Percentiles rank a stretch among this genome's conserved stretches.
Conservation (phyloP, 2,888 invertebrate species). For the Athripsodes cinereus region DNA sequence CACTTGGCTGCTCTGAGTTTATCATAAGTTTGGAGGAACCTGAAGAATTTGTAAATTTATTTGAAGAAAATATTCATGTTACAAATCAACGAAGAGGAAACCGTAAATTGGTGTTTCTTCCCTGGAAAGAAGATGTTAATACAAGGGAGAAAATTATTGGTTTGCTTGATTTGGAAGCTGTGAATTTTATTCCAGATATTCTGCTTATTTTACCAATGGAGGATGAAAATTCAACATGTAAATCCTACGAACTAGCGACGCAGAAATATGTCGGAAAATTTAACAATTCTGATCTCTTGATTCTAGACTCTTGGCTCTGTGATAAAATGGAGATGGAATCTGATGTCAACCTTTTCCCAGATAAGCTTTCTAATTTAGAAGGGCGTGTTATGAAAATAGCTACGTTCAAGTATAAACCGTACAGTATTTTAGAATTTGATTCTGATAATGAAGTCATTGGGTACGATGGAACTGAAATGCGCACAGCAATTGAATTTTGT, state of each 20-base stretch:
- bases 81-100: conserved; percentile 42
- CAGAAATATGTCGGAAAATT: conserved; percentile 41
- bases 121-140: conserved; percentile 29
- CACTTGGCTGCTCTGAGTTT: conserved; percentile 47
- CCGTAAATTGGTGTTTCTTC: conserved; percentile 42
- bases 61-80: conserved; percentile 38
- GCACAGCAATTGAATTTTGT: conserved; percentile 47
- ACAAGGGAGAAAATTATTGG: conserved; percentile 15
- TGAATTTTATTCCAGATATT: conserved; percentile 38
- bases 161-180: conserved; percentile 36
- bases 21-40: conserved; percentile 39
- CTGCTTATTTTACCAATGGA: conserved; percentile 33
- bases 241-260: conserved; percentile 34
- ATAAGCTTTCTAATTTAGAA: conserved; percentile 42
- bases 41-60: conserved; percentile 36
- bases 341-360: conserved; percentile 42
- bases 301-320: conserved; percentile 43
- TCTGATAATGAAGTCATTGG: conserved; percentile 33
- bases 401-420: conserved; percentile 56
- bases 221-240: conserved; percentile 4
- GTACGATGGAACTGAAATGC: conserved; percentile 52
- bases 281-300: conserved; percentile 32
- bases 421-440: conserved; percentile 45
- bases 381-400: conserved; percentile 48
- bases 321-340: conserved; percentile 35